These are phyloP conservation scores for Homarus gammarus DNA, from an alignment of 2,888 invertebrate species.

Conservation along the genomic window DNA sequence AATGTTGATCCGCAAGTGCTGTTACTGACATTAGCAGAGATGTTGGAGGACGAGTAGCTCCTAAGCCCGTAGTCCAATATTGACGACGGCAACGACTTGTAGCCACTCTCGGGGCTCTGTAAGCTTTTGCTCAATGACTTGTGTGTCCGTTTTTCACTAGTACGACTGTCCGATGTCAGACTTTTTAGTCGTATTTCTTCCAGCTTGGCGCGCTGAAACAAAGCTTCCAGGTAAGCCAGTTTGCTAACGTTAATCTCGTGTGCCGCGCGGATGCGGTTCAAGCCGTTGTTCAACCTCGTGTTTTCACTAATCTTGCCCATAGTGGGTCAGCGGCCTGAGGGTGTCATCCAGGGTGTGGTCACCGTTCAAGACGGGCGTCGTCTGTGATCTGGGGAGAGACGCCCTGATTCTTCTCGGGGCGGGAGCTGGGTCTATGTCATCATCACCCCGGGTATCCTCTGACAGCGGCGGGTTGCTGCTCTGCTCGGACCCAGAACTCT, in stretches of 20 bases:
- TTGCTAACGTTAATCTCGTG: slow-evolving; percentile 74
- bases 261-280: slow-evolving; percentile 69
- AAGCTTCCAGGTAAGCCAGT: slow-evolving; percentile 72
- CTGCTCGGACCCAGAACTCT: slow-evolving; percentile 74
- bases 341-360: slow-evolving; percentile 66
- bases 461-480: slow-evolving; percentile 63
- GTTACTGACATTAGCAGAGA: slow-evolving; percentile 36
- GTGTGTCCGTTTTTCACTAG: slow-evolving; percentile 12
- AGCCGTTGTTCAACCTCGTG: slow-evolving; percentile 51
- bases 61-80: slow-evolving; percentile 48
- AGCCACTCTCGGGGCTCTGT: slow-evolving; percentile 73
- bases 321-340: slow-evolving; percentile 63
- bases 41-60: slow-evolving; percentile 47
- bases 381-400: slow-evolving; percentile 62
- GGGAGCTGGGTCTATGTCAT: slow-evolving; percentile 19
- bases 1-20: slow-evolving; percentile 47
- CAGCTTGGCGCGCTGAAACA: slow-evolving; percentile 72
- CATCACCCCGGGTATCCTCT: slow-evolving; percentile 54
- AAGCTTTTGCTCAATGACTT: too few species aligned
- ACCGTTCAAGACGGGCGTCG: slow-evolving; percentile 71
- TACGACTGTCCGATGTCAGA: not conserved
- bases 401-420: slow-evolving; percentile 8
- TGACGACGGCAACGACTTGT: slow-evolving; percentile 67
- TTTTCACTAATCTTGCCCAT: slow-evolving; percentile 46
- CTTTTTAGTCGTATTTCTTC: slow-evolving; percentile 51